Evolutionary conservation across 2,888 invertebrate species (phyloP), one percentile per base, ranked within the genome.

Genomic region (Oxystoma pomonae): DNA sequence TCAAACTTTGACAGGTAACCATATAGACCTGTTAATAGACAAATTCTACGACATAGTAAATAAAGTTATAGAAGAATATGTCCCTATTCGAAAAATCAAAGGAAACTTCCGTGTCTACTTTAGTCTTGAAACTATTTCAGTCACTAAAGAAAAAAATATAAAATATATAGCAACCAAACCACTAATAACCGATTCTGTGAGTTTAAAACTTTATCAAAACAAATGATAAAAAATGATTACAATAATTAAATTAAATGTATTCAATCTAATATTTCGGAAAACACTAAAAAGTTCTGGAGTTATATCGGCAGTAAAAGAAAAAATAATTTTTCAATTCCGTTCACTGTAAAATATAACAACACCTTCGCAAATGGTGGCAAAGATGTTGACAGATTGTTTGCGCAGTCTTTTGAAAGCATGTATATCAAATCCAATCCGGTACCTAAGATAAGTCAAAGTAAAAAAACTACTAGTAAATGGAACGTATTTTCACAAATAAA

Each of bases 101-200:
- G 5, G 5, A 19, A 19, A 19, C 17, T 17, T 56, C 20, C 20
- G 17, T 7, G 20, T 2, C 17, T 5, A 56, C 9, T 5, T 19
- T n/a, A 20, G 20, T n/a, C 19, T 19, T 19, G n/a, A 19, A 19
- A 19, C 57, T 12, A 12, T n/a, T n/a, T n/a, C n/a, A n/a, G n/a
- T n/a, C n/a, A n/a, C n/a, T n/a, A n/a, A n/a, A n/a, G n/a, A n/a
- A 50, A 50, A 50, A 50, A 50, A 50, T 50, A 50, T 50, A 50
- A 50, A 50, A 50, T 50, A 50, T 50, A 50, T 50, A 9, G 50
- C n/a, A 50, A n/a, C n/a, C n/a, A n/a, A n/a, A n/a, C n/a, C n/a
- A n/a, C n/a, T n/a, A n/a, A n/a, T 50, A n/a, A 50, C n/a, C 50
- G 50, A 50, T 50, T 50, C 50, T n/a, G 9, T 50, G n/a, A 50